Base-by-base conservation (phyloP, 2,113 vertebrate species). In the Syrrhaptes paradoxus region DNA sequence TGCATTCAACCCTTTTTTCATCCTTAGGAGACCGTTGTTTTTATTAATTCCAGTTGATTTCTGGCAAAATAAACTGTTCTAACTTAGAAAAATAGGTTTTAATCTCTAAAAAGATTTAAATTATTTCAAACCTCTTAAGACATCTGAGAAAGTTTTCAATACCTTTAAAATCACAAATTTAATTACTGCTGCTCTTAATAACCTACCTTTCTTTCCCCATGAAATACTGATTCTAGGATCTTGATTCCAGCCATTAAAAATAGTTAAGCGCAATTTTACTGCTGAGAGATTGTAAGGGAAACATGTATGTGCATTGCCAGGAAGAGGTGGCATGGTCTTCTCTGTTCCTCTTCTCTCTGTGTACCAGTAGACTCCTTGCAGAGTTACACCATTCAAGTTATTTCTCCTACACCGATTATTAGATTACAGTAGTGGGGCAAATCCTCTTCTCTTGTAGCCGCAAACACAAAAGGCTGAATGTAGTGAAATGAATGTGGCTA, bases 231-330 rank as follows among this genome's bases (percentile, higher is more conserved):
- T 2, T 73, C 62, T 43, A 48, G 22, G 51, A 66, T 62, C 82
- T 49, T 58, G 38, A 83, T 62, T 70, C 16, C 36, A 85, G 49
- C 51, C 63, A 43, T 87, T 62, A 76, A 32, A 70, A 87, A 62
- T 17, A 66, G 36, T 41, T 59, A 51, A 70, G 34, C 4, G 2
- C 34, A 20, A 83, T 62, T 95, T 66, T 83, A 59, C 74, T 59
- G 4, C 51, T 51, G 43, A 24, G 63, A 67, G 46, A 16, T 29
- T 28, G 31, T 2, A 89, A 41, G n/a, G 71, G 51, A 66, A 83
- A 16, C 19, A 8, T 4, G 2, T 0, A 19, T 1, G 38, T 38
- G 6, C 22, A 32, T 15, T 48, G 29, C 6, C 6, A 65, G 62
- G 20, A 29, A 17, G 55, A 51, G 3, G 4, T 4, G 25, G 71